These are phyloP conservation scores for Matsumyia berberina DNA, from an alignment of 2,888 invertebrate species.

Conservation along the genomic window DNA sequence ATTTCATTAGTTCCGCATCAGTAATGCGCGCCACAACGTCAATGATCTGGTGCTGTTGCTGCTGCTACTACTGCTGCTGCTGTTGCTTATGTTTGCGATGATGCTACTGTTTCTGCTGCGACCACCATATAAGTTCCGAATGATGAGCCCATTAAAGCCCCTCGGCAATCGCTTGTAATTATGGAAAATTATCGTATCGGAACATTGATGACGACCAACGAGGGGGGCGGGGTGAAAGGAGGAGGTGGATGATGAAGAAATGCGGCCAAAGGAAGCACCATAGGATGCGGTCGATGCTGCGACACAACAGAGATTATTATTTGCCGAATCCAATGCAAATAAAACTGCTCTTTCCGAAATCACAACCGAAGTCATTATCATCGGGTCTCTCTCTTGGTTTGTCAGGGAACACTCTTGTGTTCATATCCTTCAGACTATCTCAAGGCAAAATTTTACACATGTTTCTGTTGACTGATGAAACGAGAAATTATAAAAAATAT, in stretches of 20 bases:
- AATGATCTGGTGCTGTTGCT: constrained; percentile 70
- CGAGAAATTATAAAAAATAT: too few species aligned
- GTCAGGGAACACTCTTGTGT: constrained; percentile 54
- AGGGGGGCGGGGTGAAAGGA: constrained; percentile 7
- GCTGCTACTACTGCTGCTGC: constrained; percentile 57
- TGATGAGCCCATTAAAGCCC: constrained; percentile 71
- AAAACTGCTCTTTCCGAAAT: constrained; percentile 65
- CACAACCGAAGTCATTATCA: constrained; percentile 65
- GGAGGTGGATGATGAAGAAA: not conserved
- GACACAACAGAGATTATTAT: constrained; percentile 51
- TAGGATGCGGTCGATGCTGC: not conserved
- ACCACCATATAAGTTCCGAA: constrained; percentile 72
- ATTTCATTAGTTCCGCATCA: constrained; percentile 76
- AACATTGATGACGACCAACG: constrained; percentile 72
- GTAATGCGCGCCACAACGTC: constrained; percentile 75
- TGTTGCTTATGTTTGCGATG: constrained; percentile 51
- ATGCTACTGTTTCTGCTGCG: constrained; percentile 66
- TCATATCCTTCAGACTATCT: constrained; percentile 54
- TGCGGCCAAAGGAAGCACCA: not conserved
- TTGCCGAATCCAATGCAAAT: constrained; percentile 66
- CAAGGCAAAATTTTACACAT: too few species aligned
- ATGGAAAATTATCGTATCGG: constrained; percentile 75
- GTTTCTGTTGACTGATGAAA: constrained; percentile 8
- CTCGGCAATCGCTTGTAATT: constrained; percentile 75
- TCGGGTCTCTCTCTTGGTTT: constrained; percentile 65